Evolutionary conservation across 2,113 vertebrate species (phyloP), one percentile per base, ranked within the genome.

Genomic region (Syrmaticus mikado): DNA sequence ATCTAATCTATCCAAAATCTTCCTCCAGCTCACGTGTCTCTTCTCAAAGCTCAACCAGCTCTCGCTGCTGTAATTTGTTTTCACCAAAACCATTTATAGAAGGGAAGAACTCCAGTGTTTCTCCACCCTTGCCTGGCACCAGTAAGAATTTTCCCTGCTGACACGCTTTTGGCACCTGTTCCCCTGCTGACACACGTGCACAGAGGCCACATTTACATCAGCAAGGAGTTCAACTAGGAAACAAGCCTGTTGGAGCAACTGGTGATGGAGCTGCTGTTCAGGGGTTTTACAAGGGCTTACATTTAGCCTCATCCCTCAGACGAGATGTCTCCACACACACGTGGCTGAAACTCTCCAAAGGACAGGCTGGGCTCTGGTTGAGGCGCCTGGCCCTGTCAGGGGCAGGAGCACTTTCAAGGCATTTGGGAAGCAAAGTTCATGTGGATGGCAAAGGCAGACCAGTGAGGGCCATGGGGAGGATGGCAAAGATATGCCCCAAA

Each of bases 301-400:
- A 91, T 92, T 89, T 95, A 89, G 85, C 82, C 36, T 87, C 71
- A 73, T 45, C 85, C 17, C 79, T 80, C 92, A 95, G 93, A 89
- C 87, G 84, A 82, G 67, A 43, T 4, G 55, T 62, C 96, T 91
- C 92, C 90, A 62, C 22, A 30, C 3, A 28, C 24, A 6, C 1
- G 66, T 36, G 67, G 53, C 71, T 89, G 82, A 90, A 87, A 36
- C 20, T 87, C 41, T 82, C 71, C 40, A 48, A 60, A 91, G 53
- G 43, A 79, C 48, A 11, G 2, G 0, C 1, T 3, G 6, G 61
- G 22, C 10, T 11, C 36, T 60, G 6, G 40, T 57, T 30, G 34
- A 89, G 27, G 7, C 2, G 18, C 17, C 20, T 8, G 1, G 3
- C 5, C 8, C 27, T 9, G 1, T 14, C 0, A 1, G 38, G 38